These are phyloP conservation scores for Emmelina monodactyla DNA, from an alignment of 2,888 invertebrate genomes.

Conservation along the genomic window DNA sequence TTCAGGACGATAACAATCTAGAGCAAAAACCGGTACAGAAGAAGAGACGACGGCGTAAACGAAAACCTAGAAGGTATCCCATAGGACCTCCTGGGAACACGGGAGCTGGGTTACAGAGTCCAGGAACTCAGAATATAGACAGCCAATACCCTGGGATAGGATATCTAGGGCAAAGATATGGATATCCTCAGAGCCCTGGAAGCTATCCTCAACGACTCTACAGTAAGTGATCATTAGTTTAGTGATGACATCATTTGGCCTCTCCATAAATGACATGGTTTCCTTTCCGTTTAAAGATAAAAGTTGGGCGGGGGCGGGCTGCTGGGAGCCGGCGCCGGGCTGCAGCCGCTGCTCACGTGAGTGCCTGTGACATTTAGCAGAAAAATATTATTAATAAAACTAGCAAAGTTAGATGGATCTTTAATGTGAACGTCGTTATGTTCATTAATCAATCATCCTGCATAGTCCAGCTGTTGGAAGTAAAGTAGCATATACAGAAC, in stretches of 20 bases:
- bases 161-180: conserved; percentile 10
- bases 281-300: conserved; percentile 24
- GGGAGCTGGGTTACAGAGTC: conserved; percentile 13
- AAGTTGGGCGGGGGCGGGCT: conserved; percentile 24
- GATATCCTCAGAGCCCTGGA: not conserved
- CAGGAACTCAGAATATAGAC: conserved; percentile 10
- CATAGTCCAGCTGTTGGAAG: not conserved
- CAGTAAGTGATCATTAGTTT: not conserved
- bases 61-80: conserved; percentile 18
- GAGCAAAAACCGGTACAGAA: conserved; percentile 12
- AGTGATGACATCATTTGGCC: not conserved
- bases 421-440: not conserved
- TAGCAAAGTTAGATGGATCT: not conserved
- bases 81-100: conserved; percentile 11
- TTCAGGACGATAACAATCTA: not conserved
- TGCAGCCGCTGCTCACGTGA: conserved; percentile 69
- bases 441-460: not conserved
- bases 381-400: not conserved
- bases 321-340: conserved; percentile 42
- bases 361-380: no score
- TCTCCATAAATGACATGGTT: not conserved
- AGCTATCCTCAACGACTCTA: not conserved
- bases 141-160: conserved; percentile 15
- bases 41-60: conserved; percentile 27
- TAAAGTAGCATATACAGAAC: no score